Evolutionary conservation across 2,797 vertebrate genomes (phyloP).

Genomic region (Phoeniculus purpureus): DNA sequence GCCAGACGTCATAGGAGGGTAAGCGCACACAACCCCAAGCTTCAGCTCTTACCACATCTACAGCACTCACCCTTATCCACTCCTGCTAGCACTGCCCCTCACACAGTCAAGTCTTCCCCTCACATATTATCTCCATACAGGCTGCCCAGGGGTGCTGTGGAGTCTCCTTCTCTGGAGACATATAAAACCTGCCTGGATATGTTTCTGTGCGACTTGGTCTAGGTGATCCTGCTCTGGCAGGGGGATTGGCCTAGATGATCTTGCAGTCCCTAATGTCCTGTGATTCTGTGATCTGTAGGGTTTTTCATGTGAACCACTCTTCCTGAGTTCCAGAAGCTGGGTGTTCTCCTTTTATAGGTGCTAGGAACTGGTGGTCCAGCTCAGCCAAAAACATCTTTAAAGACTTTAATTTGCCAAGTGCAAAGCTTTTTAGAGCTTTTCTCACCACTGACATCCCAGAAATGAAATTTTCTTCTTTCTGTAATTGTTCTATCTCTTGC

Average conservation of each 20-base stretch:
- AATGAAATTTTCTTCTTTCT: not conserved
- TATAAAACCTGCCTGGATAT: no score
- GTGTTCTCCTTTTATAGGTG: no score
- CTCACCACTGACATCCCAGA: rapidly evolving
- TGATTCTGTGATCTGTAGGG: not conserved
- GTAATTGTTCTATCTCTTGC: not conserved
- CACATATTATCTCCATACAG: not conserved
- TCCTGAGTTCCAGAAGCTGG: no score
- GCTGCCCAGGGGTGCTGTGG: no score
- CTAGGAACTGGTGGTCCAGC: not conserved
- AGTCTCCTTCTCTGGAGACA: no score
- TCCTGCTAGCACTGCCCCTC: not conserved
- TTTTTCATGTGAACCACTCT: not conserved
- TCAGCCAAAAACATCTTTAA: not conserved
- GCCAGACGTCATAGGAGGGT: not conserved
- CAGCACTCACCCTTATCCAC: not conserved
- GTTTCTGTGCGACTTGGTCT: no score
- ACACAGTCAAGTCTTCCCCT: not conserved
- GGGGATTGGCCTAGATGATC: no score
- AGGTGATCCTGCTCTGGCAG: no score
- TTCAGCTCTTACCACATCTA: not conserved
- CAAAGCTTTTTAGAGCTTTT: not conserved
- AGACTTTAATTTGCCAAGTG: not conserved
- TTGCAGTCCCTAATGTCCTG: no score
- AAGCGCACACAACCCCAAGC: not conserved